Evolutionary conservation across 2,888 invertebrate species (phyloP).

Genomic region (Cerastoderma edule): DNA sequence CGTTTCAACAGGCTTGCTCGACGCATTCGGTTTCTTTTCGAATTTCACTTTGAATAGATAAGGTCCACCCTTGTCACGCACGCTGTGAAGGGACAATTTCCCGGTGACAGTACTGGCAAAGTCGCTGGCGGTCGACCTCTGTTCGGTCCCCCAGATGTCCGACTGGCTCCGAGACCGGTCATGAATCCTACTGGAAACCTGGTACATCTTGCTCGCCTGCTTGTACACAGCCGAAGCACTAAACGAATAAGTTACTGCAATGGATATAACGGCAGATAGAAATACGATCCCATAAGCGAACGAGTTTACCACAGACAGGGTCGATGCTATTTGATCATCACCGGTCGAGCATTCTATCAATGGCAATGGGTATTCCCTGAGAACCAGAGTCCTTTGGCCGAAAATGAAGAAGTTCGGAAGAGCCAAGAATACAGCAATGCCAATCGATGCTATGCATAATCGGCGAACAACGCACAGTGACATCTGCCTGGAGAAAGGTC

Average conservation of each 20-base stretch:
- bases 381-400: not conserved
- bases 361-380: not conserved
- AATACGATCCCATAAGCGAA: not conserved
- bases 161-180: not conserved
- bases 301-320: not conserved
- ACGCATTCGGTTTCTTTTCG: not conserved
- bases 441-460: not conserved
- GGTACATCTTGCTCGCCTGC: not conserved
- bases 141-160: not conserved
- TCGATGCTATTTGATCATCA: not conserved
- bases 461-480: not conserved
- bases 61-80: not conserved
- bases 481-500: not conserved
- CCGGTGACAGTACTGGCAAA: not conserved
- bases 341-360: conserved; percentile 3
- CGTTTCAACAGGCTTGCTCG: not conserved
- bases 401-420: conserved; percentile 3
- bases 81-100: not conserved
- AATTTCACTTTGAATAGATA: not conserved
- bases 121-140: not conserved
- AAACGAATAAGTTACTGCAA: not conserved
- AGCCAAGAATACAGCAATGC: not conserved
- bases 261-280: not conserved
- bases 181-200: not conserved
- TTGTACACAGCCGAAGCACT: not conserved